Evolutionary conservation across 2,888 invertebrate genomes (phyloP), one percentile per base, ranked within the genome.

Genomic region (Periphyllus acericola): DNA sequence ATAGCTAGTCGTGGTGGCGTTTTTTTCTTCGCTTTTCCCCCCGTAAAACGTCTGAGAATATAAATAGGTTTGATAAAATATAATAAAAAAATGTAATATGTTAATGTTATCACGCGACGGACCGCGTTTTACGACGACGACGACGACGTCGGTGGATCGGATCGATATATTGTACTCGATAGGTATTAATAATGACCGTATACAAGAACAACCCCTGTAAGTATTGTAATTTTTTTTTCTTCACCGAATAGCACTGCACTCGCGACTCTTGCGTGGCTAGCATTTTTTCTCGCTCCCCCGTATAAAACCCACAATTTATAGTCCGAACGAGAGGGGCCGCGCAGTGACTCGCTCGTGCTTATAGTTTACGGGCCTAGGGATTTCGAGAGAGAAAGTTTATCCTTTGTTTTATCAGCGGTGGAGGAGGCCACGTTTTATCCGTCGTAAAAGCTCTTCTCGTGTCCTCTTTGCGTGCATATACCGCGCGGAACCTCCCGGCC

Each of bases 321-420:
- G 17, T 8, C 72, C 25, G 46, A 68, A 46, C 21, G 17, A 55
- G 9, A 40, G 25, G 9, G 46, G 29, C n/a, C 3, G 17, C 11
- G n/a, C 29, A 25, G 19, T 11, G 19, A 32, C 25, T 34, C 40
- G 40, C 3, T 17, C 19, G n/a, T 36, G 40, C 29, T 19, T 55
- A 72, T 72, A 34, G 55, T 74, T 55, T 74, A n/a, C 21, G 29
- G 83, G 29, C 19, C 74, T 19, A 11, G 60, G 74, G 83, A 83
- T 75, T 83, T 83, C 40, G 9, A 14, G 83, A 14, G 74, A 36
- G 36, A 74, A 25, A 66, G 75, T 76, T 84, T 84, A 84, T 84
- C 75, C 46, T 76, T 76, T 76, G 84, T 84, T 84, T 76, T 76
- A 84, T 75, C 32, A 32, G 25, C 9, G 66, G 21, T 5, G 3